Conservation (phyloP, 1,140 invertebrate species). For the Achroia grisella region DNA sequence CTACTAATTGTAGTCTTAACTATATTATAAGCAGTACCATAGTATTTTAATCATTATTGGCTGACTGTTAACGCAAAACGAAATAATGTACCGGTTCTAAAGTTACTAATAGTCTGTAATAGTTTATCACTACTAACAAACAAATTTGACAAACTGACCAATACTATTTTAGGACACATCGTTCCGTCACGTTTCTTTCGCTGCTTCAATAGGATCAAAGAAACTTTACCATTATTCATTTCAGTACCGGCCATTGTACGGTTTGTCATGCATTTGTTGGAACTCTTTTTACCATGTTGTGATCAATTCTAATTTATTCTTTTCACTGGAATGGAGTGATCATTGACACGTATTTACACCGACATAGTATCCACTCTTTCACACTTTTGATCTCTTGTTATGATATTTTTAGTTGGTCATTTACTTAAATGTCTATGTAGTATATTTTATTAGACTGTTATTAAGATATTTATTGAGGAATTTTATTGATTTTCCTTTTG, state of each 20-base stretch:
- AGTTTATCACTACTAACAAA: background rate
- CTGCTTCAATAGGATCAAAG: slow-evolving; percentile 17
- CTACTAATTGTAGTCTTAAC: no score
- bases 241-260: background rate
- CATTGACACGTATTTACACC: no score
- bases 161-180: slow-evolving; percentile 3
- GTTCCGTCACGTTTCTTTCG: slow-evolving; percentile 20
- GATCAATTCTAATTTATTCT: slow-evolving; percentile 4
- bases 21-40: no score
- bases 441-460: no score
- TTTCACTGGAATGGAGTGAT: background rate
- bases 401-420: no score
- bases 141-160: background rate
- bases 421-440: no score
- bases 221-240: slow-evolving; percentile 4
- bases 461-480: no score
- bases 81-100: background rate
- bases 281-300: slow-evolving; percentile 1
- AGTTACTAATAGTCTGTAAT: background rate
- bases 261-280: slow-evolving; percentile 2
- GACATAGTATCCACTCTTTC: no score
- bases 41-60: no score
- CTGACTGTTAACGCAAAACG: no score
- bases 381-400: no score
- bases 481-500: no score